phyloP scores from a whole-genome alignment of 2,888 invertebrate species.

The Rhyacophila evoluta region DNA sequence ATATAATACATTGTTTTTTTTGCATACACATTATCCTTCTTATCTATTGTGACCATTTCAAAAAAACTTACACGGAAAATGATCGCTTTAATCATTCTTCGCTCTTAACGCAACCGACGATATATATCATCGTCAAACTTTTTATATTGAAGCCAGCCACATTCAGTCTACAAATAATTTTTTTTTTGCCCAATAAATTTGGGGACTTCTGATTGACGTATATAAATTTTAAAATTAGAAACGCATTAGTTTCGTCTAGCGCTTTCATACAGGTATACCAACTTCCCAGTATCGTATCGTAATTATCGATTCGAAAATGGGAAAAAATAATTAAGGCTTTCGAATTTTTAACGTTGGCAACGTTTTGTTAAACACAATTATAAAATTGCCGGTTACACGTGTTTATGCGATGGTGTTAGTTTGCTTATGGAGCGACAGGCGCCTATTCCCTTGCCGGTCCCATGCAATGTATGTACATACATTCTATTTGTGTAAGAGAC shows the following conservation, averaged over 20 bases:
- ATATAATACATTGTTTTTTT: too few species aligned
- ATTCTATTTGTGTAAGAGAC: background rate
- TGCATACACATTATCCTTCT: too few species aligned
- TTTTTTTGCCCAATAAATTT: too few species aligned
- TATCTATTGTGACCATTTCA: too few species aligned
- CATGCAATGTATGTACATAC: background rate
- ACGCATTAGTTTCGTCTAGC: background rate
- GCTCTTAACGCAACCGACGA: too few species aligned
- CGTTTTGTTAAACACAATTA: conserved; percentile 37
- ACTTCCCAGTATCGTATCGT: background rate
- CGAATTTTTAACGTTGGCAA: conserved; percentile 39
- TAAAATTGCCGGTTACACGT: conserved; percentile 31
- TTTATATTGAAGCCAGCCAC: too few species aligned
- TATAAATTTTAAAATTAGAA: too few species aligned
- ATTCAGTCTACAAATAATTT: too few species aligned
- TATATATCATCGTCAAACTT: too few species aligned
- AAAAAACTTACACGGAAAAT: too few species aligned
- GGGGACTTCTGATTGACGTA: too few species aligned
- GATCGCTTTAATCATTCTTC: too few species aligned
- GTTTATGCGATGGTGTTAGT: conserved; percentile 6
- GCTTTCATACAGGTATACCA: background rate
- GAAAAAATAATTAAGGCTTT: conserved; percentile 38
- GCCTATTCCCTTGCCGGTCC: background rate
- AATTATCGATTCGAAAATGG: conserved; percentile 41
- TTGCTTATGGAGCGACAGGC: conserved; percentile 12